Conservation (phyloP, 1,140 invertebrate species). For the Fopius arisanus region DNA sequence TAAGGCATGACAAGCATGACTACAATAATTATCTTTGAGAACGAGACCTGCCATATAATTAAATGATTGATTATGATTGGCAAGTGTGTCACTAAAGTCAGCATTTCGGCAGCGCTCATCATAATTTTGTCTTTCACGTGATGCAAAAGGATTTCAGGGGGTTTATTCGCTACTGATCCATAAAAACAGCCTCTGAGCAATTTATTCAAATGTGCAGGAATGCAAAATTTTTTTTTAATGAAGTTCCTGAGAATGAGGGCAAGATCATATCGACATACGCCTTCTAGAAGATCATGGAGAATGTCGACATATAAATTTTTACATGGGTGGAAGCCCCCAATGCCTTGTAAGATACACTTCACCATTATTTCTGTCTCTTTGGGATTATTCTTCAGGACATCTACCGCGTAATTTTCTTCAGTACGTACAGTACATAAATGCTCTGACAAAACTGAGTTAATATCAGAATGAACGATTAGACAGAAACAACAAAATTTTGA, state of each 20-base stretch:
- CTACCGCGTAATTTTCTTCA: conserved; percentile 7
- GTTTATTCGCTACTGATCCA: neutral
- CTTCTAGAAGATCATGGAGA: conserved; percentile 47
- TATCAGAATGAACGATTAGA: conserved; percentile 33
- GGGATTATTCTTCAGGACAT: conserved; percentile 3
- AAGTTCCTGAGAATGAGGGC: conserved; percentile 35
- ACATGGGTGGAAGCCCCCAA: conserved; percentile 39
- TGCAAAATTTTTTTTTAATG: conserved; percentile 19
- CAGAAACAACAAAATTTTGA: conserved; percentile 49
- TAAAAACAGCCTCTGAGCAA: neutral
- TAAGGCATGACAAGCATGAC: neutral
- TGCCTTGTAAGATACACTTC: conserved; percentile 10
- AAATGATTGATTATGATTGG: neutral
- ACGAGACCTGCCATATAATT: neutral
- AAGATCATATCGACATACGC: conserved; percentile 42
- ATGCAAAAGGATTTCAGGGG: neutral
- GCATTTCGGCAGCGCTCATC: conserved; percentile 35
- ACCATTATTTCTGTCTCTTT: conserved; percentile 22
- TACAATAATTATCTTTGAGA: neutral
- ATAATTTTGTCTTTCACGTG: conserved; percentile 27
- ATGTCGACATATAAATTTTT: conserved; percentile 39
- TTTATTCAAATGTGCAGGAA: neutral
- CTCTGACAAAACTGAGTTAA: conserved; percentile 33
- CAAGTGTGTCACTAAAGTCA: conserved; percentile 27
- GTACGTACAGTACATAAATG: conserved; percentile 35